Evolutionary conservation across 2,797 vertebrate species (phyloP), one percentile per base, ranked within the genome.

Genomic region (Decapterus maruadsi): DNA sequence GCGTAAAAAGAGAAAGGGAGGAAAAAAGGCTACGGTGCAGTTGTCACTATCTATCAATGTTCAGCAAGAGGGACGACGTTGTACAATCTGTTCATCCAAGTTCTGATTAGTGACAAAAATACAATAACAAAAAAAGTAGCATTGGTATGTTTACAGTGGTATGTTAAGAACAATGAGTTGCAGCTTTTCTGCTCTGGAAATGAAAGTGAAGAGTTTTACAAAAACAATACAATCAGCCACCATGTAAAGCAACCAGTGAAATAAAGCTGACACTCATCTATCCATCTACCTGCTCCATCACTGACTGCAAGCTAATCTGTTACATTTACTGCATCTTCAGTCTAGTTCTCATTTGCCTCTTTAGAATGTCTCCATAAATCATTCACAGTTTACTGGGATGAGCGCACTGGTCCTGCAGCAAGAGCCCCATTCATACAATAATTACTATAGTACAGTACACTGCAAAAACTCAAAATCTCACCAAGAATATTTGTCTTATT

Each of bases 31-130:
- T 75, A 62, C 16, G 13, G 46, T 46, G 53, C 50, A 29, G 31
- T 57, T 68, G 75, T 68, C 69, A 53, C 29, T 43, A 75, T 82
- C 29, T 43, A 75, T 82, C 53, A 76, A 11, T 20, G 55, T 70
- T 59, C 14, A 68, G 8, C 48, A 36, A 17, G 31, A 31, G 14
- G n/a, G 42, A 38, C 29, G 40, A 9, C 13, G 26, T 6, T 2
- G 31, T 55, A 8, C 8, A 67, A 31, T 65, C 53, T 43, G 34
- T 46, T 60, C 22, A 68, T 16, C 26, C 22, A 19, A 8, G 12
- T 56, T 63, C 54, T 40, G 59, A 56, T 56, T 20, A 26, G n/a
- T 60, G 50, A 9, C 26, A 63, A 29, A 42, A 51, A 46, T 19
- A 43, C 4, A 16, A 13, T 7, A 20, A 22, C 9, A 50, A 12